Base-by-base conservation (phyloP, 2,888 invertebrate genomes). In the Iselma pallidipennis region DNA sequence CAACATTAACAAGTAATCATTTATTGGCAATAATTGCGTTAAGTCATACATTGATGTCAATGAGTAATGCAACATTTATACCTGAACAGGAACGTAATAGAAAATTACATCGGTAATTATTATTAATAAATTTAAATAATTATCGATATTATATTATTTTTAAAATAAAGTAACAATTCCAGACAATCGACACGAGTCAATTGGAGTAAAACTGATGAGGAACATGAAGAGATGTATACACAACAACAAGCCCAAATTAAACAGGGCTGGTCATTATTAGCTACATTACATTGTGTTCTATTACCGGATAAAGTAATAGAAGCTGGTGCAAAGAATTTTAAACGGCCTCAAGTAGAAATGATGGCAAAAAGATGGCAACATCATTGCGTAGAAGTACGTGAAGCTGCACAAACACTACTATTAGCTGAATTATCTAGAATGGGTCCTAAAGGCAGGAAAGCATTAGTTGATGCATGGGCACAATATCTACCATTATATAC, bases 281-380 rank as follows among this genome's bases (percentile, higher is more conserved):
- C 98, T 0, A 96, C 98, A 0, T 85, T 98, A 51, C 98, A 99
- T 82, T 98, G 98, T 76, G 96, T 98, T 25, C 85, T 98, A 50
- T 83, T 99, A 62, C 98, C 98, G 0, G 98, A 98, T 74, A 94
- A 96, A 80, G 92, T 97, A 7, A 65, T 81, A 60, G 83, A 75
- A 73, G 81, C 86, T 76, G 91, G 91, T 31, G 89, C 91, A 0
- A 90, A 88, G 79, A 87, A 87, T 63, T 96, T 95, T 82, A 95
- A 96, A 78, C 88, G 95, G n/a, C 97, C 98, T 0, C 94, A 95
- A 81, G 95, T 99, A 4, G 98, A 99, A 82, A 94, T 97, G 90
- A 86, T 99, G 85, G 98, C 98, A 0, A 89, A 97, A 16, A 86
- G 97, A 65, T 99, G 99, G 99, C 98, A 99, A 80, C 98, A 99